Evolutionary conservation across 1,140 invertebrate species (phyloP), one percentile per base, ranked within the genome.

Genomic region (Mizuhopecten yessoensis): DNA sequence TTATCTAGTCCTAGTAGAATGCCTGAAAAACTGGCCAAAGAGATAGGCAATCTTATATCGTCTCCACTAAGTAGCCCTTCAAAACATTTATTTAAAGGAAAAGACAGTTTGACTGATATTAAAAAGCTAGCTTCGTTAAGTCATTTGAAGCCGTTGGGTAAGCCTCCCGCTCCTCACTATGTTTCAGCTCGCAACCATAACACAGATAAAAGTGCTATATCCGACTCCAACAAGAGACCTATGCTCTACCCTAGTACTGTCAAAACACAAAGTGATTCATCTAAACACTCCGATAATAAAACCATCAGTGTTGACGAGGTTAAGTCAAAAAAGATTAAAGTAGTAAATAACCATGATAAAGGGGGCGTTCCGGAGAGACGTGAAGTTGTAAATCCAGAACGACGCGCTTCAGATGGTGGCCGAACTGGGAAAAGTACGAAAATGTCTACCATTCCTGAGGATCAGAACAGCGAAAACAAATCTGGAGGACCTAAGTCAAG

Each of bases 1-100:
- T 92, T 92, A 90, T 94, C 93, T 94, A 94, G 94, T 93, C 95
- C 94, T 13, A 93, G 93, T 89, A 95, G 94, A 94, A 95, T 94
- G 94, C 94, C 95, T 87, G 95, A 96, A 87, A 95, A 95, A 92
- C 91, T 95, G 75, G 94, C 92, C 34, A 96, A 96, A 93, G 95
- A 95, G 87, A 93, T 95, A 45, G 95, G 94, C 34, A 96, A 96
- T 92, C 87, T 94, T 49, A 95, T 96, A 23, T 95, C 93, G 11
- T 93, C 93, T n/a, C 93, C 95, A 42, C 89, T 90, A 11, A 92
- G 94, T 89, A 95, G 94, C 92, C 93, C 94, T 34, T 94, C 94
- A 11, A 95, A 94, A 91, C 90, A 93, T 87, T 92, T 94, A 86
- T 94, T 95, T 88, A 96, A 95, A 92, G 92, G 91, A 34, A 93